Base-by-base conservation (phyloP, 2,113 vertebrate genomes). In the Ammospiza caudacuta region DNA sequence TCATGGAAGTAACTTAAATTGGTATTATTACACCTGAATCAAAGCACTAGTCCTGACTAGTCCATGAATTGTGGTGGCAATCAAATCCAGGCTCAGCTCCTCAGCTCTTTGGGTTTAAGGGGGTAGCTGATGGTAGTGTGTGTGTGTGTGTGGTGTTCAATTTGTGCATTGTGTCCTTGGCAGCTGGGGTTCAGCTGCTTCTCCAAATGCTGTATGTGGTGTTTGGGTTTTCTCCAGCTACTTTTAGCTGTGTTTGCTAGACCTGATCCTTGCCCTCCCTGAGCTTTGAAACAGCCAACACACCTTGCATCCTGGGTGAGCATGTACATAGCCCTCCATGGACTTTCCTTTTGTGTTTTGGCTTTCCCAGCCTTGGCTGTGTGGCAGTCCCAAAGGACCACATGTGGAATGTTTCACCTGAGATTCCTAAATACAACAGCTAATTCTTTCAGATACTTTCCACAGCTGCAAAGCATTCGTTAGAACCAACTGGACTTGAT, bases 281-380 rank as follows among this genome's bases (percentile, higher is more conserved):
- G 14, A 46, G 43, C n/a, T 23, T 47, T 47, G n/a, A 37, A 79
- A 33, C 14, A 89, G 28, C 37, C 74, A 62, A 10, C 54, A 28
- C 31, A 29, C 20, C n/a, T 90, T 76, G 10, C 16, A 57, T 55
- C 23, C 13, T 4, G 1, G 31, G 19, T 28, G 70, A 90, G 25
- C 2, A 2, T 35, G 43, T 47, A 31, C 2, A 1, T 4, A 54
- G 23, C 7, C 54, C 20, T 16, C 47, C 7, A 1, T 6, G 23
- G 39, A 22, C 7, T 39, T 37, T 4, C 23, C 11, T 69, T 41
- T 24, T 29, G 49, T 44, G 10, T 8, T 27, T 6, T 35, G 35
- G 19, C 41, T 51, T 78, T 61, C 20, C n/a, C 52, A 57, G 22
- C 10, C 28, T 95, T 69, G 41, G 28, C 31, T 69, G 5, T 49